A percentile compares a stretch with the other conserved stretches of the same genome.
Evolutionary conservation across 1,140 invertebrate species (phyloP).

Genomic region (Dreissena rostriformis): DNA sequence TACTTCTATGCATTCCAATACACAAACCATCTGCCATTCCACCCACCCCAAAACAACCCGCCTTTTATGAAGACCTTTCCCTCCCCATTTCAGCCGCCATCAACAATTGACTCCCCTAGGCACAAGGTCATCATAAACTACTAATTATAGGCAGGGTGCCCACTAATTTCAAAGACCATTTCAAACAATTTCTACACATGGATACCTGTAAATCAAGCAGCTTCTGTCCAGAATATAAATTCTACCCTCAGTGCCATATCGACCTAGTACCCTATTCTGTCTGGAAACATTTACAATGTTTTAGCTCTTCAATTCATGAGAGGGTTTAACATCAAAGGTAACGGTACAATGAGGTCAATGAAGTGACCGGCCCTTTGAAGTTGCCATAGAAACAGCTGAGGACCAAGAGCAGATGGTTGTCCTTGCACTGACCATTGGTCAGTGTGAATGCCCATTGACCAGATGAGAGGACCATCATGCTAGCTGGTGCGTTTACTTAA

Average conservation of each 20-base stretch:
- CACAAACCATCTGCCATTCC: too few species aligned
- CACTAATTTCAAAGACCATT: conserved; percentile 1
- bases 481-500: too few species aligned
- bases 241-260: too few species aligned
- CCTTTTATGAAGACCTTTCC: too few species aligned
- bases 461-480: too few species aligned
- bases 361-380: background rate
- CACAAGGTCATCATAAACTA: conserved; percentile 2
- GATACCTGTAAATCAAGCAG: background rate
- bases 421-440: background rate
- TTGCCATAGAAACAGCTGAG: background rate
- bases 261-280: background rate
- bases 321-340: background rate
- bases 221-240: too few species aligned
- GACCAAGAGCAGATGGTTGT: background rate
- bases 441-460: background rate
- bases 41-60: too few species aligned
- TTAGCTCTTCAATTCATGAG: too few species aligned
- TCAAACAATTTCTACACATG: conserved; percentile 4
- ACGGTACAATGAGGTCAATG: conserved; percentile 9
- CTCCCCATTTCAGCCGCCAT: background rate
- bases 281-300: background rate
- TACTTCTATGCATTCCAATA: too few species aligned
- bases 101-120: background rate
- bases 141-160: background rate